Conservation (phyloP, 2,113 vertebrate genomes). For the Tichodroma muraria region DNA sequence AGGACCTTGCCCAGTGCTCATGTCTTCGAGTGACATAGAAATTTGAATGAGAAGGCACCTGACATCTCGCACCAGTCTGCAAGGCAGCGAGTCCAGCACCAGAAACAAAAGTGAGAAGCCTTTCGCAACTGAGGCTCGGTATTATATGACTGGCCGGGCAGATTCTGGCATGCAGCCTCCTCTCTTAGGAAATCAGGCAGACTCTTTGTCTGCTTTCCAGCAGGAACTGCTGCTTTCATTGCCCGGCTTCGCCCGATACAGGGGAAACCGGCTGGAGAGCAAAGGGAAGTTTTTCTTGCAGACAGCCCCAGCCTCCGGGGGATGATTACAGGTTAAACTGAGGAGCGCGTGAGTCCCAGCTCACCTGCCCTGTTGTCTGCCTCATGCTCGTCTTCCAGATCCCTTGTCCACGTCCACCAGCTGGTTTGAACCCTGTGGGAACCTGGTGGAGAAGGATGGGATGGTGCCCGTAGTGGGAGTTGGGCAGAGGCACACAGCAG, state of each 20-base stretch:
- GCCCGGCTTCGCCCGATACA: constrained; percentile 16
- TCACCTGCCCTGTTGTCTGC: background rate
- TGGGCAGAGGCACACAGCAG: background rate
- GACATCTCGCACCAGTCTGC: background rate
- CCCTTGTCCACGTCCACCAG: background rate
- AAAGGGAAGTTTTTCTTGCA: constrained; percentile 11
- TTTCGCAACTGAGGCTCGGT: constrained; percentile 51
- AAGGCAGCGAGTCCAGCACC: background rate
- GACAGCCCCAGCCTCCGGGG: background rate
- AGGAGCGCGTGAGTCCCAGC: background rate
- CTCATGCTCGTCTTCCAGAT: background rate
- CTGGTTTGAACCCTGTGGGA: background rate
- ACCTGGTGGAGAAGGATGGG: background rate
- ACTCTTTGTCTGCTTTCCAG: constrained; percentile 70
- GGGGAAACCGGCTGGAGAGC: constrained; percentile 45
- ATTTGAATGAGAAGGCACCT: background rate
- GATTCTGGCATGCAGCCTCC: constrained; percentile 60
- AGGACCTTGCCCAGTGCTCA: background rate
- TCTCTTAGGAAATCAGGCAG: constrained; percentile 72
- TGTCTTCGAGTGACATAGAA: background rate
- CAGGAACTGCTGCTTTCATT: constrained; percentile 60
- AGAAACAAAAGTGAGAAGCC: constrained; percentile 41
- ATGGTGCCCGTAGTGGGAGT: background rate
- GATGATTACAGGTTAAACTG: background rate
- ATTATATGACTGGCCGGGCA: constrained; percentile 21